Conservation (phyloP, 2,113 vertebrate species). For the Albula glossodonta region DNA sequence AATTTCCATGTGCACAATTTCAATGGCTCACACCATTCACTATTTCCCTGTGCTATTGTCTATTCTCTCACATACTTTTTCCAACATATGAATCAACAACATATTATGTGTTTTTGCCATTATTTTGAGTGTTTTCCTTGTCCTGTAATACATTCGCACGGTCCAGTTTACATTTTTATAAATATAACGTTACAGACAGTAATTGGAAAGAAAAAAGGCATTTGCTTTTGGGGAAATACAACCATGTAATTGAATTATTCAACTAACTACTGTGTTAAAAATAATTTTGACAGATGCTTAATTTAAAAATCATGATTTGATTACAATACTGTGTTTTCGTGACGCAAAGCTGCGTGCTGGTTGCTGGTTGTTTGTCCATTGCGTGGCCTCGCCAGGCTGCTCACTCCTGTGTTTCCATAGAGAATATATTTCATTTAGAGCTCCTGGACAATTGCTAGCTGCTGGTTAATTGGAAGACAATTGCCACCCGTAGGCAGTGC, state of each 20-base stretch:
- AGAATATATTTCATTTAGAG: constrained; percentile 25
- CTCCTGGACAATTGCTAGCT: neutral
- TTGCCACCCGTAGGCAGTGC: neutral
- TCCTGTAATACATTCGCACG: too few species aligned
- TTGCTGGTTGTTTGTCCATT: too few species aligned
- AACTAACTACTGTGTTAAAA: neutral
- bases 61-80: too few species aligned
- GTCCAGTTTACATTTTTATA: too few species aligned
- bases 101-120: too few species aligned
- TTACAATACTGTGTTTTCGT: neutral
- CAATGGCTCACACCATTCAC: too few species aligned
- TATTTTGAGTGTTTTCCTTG: too few species aligned
- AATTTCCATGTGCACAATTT: too few species aligned
- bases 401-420: constrained; percentile 8
- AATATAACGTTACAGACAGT: neutral
- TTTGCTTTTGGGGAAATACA: too few species aligned
- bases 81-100: too few species aligned
- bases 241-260: too few species aligned
- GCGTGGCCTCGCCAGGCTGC: neutral
- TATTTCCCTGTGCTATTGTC: too few species aligned
- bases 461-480: constrained; percentile 16
- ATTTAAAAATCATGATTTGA: neutral
- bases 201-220: neutral
- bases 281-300: constrained; percentile 6
- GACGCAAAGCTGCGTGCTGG: neutral